Evolutionary conservation across 2,888 invertebrate species (phyloP), one percentile per base, ranked within the genome.

Genomic region (Hipparchia semele): DNA sequence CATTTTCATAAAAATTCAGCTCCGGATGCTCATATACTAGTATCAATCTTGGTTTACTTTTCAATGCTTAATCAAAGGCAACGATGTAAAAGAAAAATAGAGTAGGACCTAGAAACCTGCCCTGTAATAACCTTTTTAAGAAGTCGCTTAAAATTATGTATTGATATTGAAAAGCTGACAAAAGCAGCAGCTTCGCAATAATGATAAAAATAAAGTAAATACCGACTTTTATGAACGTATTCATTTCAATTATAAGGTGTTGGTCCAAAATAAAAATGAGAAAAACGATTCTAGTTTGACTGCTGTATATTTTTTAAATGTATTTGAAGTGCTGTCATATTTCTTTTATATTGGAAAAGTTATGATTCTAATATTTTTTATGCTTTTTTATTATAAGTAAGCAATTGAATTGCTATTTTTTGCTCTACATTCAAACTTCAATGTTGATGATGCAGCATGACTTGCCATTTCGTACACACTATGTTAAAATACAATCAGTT

Each of bases 381-480:
- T 13, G 6, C 5, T 13, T 12, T 13, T 8, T 49, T 33, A n/a
- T 65, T 51, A 33, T 10, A 51, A 1, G 3, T 0, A 12, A 10
- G 61, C 4, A 8, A 2, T 5, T 12, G 39, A 6, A 6, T 13
- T 23, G 12, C 65, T 54, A n/a, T 65, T 54, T 66, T 54, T 33
- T 6, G 58, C 58, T 68, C 59, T 59, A 56, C 62, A 59, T 60
- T 60, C 59, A 62, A 72, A 45, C 58, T 64, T 72, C 10, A 51
- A 49, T 64, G 49, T 58, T 56, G 61, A 56, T 71, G 68, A 68
- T 46, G 46, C 58, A 13, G 49, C n/a, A 68, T 72, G 72, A 72
- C 68, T 68, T 8, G n/a, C 68, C 68, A 49, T 23, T 56, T 62
- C 51, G 58, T 9, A 45, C 12, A n/a, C 49, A 4, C 1, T 39